Evolutionary conservation across 2,888 invertebrate genomes (phyloP).

Genomic region (Galeopsomyia nigrocyanea): DNA sequence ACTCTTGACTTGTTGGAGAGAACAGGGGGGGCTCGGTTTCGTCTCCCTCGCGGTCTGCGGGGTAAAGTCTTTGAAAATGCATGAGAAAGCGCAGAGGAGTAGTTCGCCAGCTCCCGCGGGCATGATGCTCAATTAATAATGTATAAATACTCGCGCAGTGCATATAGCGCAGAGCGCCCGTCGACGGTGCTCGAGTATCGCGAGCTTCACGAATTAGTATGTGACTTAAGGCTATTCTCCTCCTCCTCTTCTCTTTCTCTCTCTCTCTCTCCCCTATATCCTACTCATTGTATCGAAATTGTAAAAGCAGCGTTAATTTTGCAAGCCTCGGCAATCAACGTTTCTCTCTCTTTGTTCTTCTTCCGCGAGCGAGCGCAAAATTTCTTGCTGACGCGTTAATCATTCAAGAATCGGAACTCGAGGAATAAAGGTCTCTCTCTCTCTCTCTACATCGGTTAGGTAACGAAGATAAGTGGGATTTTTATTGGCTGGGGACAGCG

Average conservation of each 20-base stretch:
- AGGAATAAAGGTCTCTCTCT: slow-evolving; percentile 11
- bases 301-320: slow-evolving; percentile 39
- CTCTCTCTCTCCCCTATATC: neutral
- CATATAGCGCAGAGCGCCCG: neutral
- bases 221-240: slow-evolving; percentile 8
- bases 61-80: slow-evolving; percentile 38
- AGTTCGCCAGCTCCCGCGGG: slow-evolving; percentile 33
- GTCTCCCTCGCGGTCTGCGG: slow-evolving; percentile 10
- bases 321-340: slow-evolving; percentile 22
- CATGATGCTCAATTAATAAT: slow-evolving; percentile 47
- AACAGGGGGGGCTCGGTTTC: neutral
- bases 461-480: slow-evolving; percentile 42
- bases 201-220: slow-evolving; percentile 24
- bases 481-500: slow-evolving; percentile 13
- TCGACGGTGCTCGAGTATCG: neutral
- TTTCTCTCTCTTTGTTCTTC: slow-evolving; percentile 2
- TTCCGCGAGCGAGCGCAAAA: neutral
- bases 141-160: slow-evolving; percentile 31
- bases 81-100: slow-evolving; percentile 18
- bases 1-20: too few species aligned
- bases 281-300: slow-evolving; percentile 34
- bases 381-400: slow-evolving; percentile 18
- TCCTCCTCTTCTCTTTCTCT: too few species aligned
- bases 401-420: slow-evolving; percentile 23
- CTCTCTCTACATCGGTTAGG: neutral